Evolutionary conservation across 2,797 vertebrate species (phyloP).

Genomic region (Aselliscus stoliczkanus): DNA sequence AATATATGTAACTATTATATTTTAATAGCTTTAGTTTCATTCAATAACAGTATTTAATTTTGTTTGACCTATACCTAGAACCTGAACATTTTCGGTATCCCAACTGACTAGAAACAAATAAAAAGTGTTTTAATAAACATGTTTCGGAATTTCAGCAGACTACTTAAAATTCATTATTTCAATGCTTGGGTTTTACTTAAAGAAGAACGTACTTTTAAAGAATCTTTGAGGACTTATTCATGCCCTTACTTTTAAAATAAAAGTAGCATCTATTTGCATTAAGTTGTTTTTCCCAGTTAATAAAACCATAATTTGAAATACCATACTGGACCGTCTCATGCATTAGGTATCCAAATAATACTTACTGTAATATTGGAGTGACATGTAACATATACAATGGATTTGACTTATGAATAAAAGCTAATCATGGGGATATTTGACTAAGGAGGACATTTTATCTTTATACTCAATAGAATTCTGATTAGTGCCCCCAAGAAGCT

Average conservation of each 20-base stretch:
- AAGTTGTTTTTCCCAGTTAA: not conserved
- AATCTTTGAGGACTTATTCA: not conserved
- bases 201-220: constrained; percentile 16
- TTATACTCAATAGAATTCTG: not conserved
- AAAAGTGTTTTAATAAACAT: not conserved
- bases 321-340: not conserved
- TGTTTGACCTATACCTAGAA: not conserved
- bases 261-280: not conserved
- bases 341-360: not conserved
- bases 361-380: not conserved
- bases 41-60: not conserved
- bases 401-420: not conserved
- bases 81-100: not conserved
- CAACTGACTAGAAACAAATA: not conserved
- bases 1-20: not conserved
- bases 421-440: not conserved
- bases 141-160: constrained; percentile 2
- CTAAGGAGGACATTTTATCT: not conserved
- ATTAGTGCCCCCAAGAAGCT: not conserved
- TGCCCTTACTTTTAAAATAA: constrained; percentile 1
- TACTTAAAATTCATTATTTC: constrained; percentile 30
- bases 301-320: not conserved
- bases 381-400: not conserved
- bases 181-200: constrained; percentile 22
- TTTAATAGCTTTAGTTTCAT: not conserved